Base-by-base conservation (phyloP, 2,888 invertebrate genomes). In the Xylota segnis region DNA sequence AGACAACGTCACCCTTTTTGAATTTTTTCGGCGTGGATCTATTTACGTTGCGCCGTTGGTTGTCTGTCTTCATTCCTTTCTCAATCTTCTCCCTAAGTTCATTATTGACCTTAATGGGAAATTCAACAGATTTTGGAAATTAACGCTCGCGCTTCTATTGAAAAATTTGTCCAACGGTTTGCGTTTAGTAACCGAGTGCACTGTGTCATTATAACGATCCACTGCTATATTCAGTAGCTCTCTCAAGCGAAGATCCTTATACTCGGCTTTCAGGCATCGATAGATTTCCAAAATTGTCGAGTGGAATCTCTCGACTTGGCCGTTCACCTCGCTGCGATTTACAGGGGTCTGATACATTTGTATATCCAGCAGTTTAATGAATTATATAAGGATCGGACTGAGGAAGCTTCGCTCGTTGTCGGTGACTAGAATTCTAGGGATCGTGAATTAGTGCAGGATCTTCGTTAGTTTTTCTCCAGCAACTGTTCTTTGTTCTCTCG, bases 401-500 rank as follows among this genome's bases (percentile, higher is more conserved):
- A 63, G 27, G n/a, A 34, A 16, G 5, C 27, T 45, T 7, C 61
- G 7, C 6, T 45, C 29, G 12, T 61, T 43, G 23, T 61, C 43
- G 9, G 32, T 32, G 2, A 32, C 32, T 4, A 32, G 7, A 5
- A 32, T 7, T 32, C 5, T 32, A 4, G 32, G 32, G 0, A 32
- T 5, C 1, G 32, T 32, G 32, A 32, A 32, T 4, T 32, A 32
- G 7, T 32, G 32, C 1, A 32, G 5, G 0, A 32, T 32, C 5
- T 32, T 45, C 0, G 29, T 43, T 0, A 61, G n/a, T 29, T 61
- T 27, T 1, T 61, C 29, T 63, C 63, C 0, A 63, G 63, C 5
- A 63, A 2, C 45, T 63, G 63, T 32, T 63, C 47, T 12, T 47
- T 40, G 14, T 47, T 47, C 16, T 47, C 32, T 9, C 63, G 45